These are phyloP conservation scores for Serrognathus titanus DNA, from an alignment of 2,888 invertebrate genomes.

Conservation along the genomic window DNA sequence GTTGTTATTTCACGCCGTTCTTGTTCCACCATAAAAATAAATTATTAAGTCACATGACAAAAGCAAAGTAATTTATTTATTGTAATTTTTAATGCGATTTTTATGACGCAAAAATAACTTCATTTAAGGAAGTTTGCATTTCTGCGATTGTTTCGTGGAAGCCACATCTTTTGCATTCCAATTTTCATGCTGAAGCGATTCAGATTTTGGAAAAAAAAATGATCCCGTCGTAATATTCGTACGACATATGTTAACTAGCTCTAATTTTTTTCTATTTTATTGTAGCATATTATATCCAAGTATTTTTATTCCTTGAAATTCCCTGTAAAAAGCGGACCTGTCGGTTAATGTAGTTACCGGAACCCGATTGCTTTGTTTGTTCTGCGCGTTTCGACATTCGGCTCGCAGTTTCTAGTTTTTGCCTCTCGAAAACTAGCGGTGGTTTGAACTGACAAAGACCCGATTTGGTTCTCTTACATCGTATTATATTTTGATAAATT, in stretches of 20 bases:
- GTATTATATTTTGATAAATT: conserved; percentile 18
- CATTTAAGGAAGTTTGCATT: too few species aligned
- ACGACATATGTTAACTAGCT: neutral
- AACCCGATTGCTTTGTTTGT: conserved; percentile 36
- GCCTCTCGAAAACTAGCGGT: conserved; percentile 20
- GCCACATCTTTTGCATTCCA: too few species aligned
- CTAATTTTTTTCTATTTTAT: neutral
- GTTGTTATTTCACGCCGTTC: too few species aligned
- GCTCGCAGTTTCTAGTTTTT: conserved; percentile 3
- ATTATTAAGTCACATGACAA: too few species aligned
- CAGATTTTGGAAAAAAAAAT: too few species aligned
- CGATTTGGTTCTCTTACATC: conserved; percentile 19
- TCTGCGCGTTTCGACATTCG: conserved; percentile 19
- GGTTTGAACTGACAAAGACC: conserved; percentile 16
- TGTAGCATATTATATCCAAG: neutral
- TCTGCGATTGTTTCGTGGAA: too few species aligned
- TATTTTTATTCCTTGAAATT: neutral
- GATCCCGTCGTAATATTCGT: neutral
- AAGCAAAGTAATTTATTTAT: too few species aligned
- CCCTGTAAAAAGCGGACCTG: conserved; percentile 35
- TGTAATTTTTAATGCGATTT: too few species aligned
- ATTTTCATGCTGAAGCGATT: too few species aligned
- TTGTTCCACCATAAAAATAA: too few species aligned
- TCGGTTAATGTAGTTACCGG: conserved; percentile 39
- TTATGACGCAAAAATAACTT: too few species aligned